Evolutionary conservation across 2,113 vertebrate species (phyloP).

Genomic region (Toxotes jaculatrix): DNA sequence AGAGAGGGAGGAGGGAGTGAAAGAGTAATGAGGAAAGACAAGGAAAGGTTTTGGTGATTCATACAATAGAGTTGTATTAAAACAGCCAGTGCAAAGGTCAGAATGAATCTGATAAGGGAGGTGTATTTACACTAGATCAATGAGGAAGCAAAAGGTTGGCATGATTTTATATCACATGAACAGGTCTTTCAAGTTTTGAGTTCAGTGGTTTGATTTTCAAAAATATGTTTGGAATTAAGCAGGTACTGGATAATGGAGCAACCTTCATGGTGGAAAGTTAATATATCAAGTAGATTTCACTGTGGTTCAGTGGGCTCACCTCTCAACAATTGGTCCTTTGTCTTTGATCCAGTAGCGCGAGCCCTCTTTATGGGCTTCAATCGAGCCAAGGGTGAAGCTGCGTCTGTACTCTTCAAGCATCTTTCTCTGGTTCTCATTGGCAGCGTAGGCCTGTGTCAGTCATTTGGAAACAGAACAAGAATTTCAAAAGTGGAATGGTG

Average conservation of each 20-base stretch:
- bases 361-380: conserved; percentile 91
- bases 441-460: conserved; percentile 82
- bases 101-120: background rate
- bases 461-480: conserved; percentile 9
- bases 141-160: background rate
- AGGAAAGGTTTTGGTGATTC: conserved; percentile 1
- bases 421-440: conserved; percentile 88
- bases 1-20: background rate
- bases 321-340: conserved; percentile 94
- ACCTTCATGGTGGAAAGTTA: background rate
- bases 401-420: conserved; percentile 89
- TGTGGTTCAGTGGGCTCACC: conserved; percentile 76
- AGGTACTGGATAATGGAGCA: background rate
- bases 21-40: background rate
- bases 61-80: background rate
- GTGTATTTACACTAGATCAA: background rate
- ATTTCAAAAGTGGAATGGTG: background rate
- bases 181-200: background rate
- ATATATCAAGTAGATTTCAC: background rate
- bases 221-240: background rate
- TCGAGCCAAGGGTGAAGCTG: conserved; percentile 90
- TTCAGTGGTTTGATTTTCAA: background rate
- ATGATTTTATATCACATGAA: no score
- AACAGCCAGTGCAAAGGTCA: background rate
- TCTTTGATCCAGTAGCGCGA: conserved; percentile 94